These are phyloP conservation scores for Mantis religiosa DNA, from an alignment of 2,888 invertebrate species.

Conservation along the genomic window DNA sequence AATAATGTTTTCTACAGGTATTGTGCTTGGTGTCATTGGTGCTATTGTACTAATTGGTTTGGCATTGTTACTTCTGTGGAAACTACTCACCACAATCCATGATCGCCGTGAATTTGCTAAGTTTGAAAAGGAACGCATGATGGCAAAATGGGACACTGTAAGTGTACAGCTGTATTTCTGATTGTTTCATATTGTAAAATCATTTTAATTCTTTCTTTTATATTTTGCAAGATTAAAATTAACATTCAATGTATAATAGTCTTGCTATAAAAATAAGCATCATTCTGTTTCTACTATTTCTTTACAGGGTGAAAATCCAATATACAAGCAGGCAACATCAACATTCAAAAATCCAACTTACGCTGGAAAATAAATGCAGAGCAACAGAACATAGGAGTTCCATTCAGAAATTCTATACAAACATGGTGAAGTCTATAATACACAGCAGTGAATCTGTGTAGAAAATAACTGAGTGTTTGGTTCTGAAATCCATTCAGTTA, in stretches of 20 bases:
- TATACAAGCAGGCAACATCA: slow-evolving; percentile 98
- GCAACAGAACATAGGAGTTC: no score
- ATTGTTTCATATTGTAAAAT: not conserved
- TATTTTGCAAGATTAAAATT: not conserved
- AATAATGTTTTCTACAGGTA: slow-evolving; percentile 53
- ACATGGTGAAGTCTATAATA: not conserved
- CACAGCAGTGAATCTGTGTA: not conserved
- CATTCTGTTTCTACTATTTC: slow-evolving; percentile 25
- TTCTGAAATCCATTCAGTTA: not conserved
- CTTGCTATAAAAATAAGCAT: not conserved
- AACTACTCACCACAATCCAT: slow-evolving; percentile 92
- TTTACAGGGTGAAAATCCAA: slow-evolving; percentile 94
- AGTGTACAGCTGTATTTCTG: slow-evolving; percentile 39
- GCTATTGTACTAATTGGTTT: slow-evolving; percentile 95
- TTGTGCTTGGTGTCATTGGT: slow-evolving; percentile 92
- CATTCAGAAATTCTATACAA: not conserved
- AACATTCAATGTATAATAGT: not conserved
- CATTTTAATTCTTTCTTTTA: no score
- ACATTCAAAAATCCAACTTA: slow-evolving; percentile 99
- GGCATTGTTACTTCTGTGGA: slow-evolving; percentile 91
- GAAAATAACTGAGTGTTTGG: not conserved
- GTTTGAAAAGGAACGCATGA: slow-evolving; percentile 96
- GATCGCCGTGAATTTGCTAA: slow-evolving; percentile 95
- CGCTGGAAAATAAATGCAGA: slow-evolving; percentile 58
- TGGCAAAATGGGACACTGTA: slow-evolving; percentile 98